A percentile compares a stretch with the other conserved stretches of the same genome.
Evolutionary conservation across 2,113 vertebrate genomes (phyloP).

Genomic region (Aplodontia rufa): DNA sequence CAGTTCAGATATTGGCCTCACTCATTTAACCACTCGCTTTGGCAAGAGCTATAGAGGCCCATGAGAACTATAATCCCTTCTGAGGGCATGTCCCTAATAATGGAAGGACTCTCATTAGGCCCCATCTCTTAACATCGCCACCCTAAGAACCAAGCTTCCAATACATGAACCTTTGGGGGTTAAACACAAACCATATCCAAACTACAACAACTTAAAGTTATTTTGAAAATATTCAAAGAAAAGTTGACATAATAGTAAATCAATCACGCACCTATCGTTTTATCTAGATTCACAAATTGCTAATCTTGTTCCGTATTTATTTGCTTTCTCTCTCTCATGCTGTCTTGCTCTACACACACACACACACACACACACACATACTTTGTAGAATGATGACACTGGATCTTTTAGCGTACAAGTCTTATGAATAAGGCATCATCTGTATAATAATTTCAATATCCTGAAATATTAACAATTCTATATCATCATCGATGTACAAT

Average conservation of each 20-base stretch:
- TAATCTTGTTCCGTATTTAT: neutral
- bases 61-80: neutral
- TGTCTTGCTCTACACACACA: neutral
- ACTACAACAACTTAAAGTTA: neutral
- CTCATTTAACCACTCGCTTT: neutral
- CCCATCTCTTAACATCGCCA: neutral
- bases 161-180: neutral
- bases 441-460: neutral
- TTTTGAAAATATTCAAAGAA: conserved; percentile 38
- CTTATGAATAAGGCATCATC: neutral
- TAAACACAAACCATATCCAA: neutral
- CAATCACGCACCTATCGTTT: neutral
- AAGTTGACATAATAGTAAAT: conserved; percentile 15
- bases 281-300: neutral
- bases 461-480: neutral
- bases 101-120: neutral
- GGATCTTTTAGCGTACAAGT: neutral
- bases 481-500: neutral
- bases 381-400: neutral
- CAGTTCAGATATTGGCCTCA: neutral
- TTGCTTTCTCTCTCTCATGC: neutral
- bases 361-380: neutral
- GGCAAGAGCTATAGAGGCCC: neutral
- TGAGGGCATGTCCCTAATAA: neutral
- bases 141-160: neutral